These are phyloP conservation scores for Tichodroma muraria DNA, from an alignment of 2,113 vertebrate genomes.

Conservation along the genomic window DNA sequence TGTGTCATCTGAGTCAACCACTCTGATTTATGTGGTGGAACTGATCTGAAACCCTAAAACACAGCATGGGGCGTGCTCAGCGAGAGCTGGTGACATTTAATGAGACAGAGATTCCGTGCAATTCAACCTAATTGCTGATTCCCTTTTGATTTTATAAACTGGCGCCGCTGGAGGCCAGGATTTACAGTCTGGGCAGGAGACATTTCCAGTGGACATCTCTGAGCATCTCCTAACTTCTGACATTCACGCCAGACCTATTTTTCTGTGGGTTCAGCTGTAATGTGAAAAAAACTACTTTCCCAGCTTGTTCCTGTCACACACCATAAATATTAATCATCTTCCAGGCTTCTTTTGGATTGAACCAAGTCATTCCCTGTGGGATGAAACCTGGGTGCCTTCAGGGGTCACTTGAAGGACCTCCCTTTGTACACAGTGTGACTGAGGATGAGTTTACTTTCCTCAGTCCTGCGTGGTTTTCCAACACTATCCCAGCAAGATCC, in stretches of 20 bases:
- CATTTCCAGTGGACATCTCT: background rate
- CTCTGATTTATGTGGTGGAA: background rate
- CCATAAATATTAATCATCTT: background rate
- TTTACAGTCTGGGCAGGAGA: background rate
- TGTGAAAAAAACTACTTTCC: background rate
- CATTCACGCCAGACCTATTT: background rate
- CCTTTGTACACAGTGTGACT: background rate
- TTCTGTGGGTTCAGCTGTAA: background rate
- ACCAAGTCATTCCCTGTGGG: background rate
- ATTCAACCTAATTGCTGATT: background rate
- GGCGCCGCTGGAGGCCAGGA: background rate
- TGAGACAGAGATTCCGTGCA: background rate
- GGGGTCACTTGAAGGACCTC: background rate
- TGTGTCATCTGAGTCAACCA: background rate
- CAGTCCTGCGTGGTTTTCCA: background rate
- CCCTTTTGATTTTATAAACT: background rate
- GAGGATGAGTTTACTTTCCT: background rate
- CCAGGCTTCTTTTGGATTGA: background rate
- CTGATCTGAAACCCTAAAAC: background rate
- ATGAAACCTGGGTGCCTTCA: background rate
- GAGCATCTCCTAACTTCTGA: background rate
- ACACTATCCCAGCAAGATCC: background rate
- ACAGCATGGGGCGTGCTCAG: accelerated
- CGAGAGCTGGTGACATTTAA: background rate
- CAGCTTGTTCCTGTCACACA: background rate